A percentile compares a stretch with the other conserved stretches of the same genome.
Conservation (phyloP, 2,797 vertebrate genomes). For the Chanos chanos region DNA sequence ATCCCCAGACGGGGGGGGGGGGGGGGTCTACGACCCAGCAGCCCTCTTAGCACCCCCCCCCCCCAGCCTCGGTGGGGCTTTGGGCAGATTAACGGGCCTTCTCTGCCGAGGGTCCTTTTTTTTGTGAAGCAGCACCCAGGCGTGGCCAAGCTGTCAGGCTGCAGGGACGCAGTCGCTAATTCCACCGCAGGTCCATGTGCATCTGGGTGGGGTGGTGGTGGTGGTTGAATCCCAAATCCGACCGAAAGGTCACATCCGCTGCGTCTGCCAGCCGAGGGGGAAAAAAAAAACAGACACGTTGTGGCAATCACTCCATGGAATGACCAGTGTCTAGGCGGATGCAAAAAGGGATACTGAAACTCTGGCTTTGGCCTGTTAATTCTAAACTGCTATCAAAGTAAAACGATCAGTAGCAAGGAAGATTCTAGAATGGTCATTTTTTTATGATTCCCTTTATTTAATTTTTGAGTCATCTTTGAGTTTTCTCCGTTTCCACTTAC, state of each 20-base stretch:
- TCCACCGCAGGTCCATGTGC: conserved; percentile 70
- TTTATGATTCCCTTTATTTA: too few relatives aligned
- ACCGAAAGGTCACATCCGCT: conserved; percentile 44
- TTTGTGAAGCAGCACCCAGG: conserved; percentile 72
- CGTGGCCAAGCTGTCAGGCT: conserved; percentile 74
- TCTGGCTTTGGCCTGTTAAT: too few relatives aligned
- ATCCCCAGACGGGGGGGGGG: conserved; percentile 53
- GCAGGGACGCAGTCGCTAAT: conserved; percentile 72
- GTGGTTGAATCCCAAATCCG: too few relatives aligned
- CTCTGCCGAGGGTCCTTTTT: conserved; percentile 54
- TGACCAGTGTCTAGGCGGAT: conserved; percentile 10
- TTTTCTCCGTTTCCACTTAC: too few relatives aligned
- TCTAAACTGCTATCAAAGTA: too few relatives aligned
- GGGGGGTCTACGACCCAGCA: too few relatives aligned
- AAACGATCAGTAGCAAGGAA: too few relatives aligned
- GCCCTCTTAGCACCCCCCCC: too few relatives aligned
- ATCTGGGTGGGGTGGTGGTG: conserved; percentile 38
- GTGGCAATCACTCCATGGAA: conserved; percentile 12
- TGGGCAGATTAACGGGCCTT: conserved; percentile 74
- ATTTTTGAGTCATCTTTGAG: too few relatives aligned
- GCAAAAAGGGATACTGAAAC: too few relatives aligned
- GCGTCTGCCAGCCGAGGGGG: background rate
- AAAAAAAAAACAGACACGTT: conserved; percentile 17
- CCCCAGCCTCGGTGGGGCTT: conserved; percentile 63
- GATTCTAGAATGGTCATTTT: too few relatives aligned